Evolutionary conservation across 1,140 invertebrate genomes (phyloP).

Genomic region (Telenomus remus): DNA sequence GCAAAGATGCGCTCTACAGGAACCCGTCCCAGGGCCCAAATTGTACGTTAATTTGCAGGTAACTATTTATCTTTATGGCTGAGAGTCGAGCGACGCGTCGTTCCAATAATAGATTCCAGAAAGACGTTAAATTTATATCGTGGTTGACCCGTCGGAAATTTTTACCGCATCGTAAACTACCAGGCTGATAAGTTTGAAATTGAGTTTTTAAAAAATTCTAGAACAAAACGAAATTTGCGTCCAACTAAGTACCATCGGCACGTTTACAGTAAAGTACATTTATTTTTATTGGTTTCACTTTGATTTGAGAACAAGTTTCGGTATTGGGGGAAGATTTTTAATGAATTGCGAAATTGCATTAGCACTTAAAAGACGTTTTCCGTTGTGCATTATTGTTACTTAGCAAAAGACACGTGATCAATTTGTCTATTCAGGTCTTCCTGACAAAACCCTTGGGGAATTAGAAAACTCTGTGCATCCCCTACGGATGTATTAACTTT

Average conservation of each 20-base stretch:
- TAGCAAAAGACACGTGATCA: conserved; percentile 69
- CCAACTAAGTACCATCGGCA: no score
- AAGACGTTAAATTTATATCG: conserved; percentile 64
- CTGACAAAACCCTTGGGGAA: background rate
- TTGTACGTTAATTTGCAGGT: conserved; percentile 72
- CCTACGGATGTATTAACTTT: conserved; percentile 73
- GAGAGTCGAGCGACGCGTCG: conserved; percentile 60
- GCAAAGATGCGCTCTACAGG: conserved; percentile 50
- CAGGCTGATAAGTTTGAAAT: conserved; percentile 40
- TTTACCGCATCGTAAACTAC: conserved; percentile 46
- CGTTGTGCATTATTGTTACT: conserved; percentile 34
- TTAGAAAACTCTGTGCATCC: conserved; percentile 52
- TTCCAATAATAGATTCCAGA: conserved; percentile 60
- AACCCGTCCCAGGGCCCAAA: conserved; percentile 64
- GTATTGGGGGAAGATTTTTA: no score
- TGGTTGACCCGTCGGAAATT: conserved; percentile 51
- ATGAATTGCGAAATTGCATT: conserved; percentile 39
- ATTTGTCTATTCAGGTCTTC: conserved; percentile 68
- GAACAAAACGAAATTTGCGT: conserved; percentile 6
- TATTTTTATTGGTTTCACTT: no score
- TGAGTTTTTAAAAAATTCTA: conserved; percentile 29
- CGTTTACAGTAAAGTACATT: no score
- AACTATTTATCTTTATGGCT: conserved; percentile 74
- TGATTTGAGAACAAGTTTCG: no score
- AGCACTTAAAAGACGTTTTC: conserved; percentile 56